A percentile compares a stretch with the other conserved stretches of the same genome.
phyloP scores from a whole-genome alignment of 1,140 invertebrate species.

The Lasioglossum albipes region DNA sequence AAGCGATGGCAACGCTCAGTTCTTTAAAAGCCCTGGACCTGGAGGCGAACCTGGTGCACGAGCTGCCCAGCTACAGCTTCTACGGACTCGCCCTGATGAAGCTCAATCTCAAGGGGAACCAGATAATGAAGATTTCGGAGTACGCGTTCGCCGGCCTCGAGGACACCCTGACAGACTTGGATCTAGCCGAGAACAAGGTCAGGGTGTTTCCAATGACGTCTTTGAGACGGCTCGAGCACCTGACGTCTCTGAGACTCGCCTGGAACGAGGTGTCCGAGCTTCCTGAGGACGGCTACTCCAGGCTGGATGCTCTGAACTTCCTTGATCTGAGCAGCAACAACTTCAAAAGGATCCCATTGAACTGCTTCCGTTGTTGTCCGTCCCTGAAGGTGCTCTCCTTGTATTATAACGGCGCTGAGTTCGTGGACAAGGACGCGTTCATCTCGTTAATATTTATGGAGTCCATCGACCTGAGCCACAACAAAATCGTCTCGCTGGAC shows the following conservation, averaged over 20 bases:
- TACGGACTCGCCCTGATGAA: constrained; percentile 90
- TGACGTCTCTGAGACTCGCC: constrained; percentile 87
- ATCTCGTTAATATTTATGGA: constrained; percentile 86
- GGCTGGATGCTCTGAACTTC: constrained; percentile 86
- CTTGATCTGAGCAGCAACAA: constrained; percentile 93
- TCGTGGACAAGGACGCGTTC: constrained; percentile 89
- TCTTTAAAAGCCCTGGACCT: constrained; percentile 89
- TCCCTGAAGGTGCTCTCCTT: constrained; percentile 89
- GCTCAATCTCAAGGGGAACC: constrained; percentile 91
- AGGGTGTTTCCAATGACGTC: constrained; percentile 89
- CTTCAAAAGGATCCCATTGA: constrained; percentile 87
- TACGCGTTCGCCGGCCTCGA: constrained; percentile 92
- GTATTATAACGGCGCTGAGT: constrained; percentile 90
- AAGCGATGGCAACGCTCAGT: constrained; percentile 87
- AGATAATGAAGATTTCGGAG: constrained; percentile 88
- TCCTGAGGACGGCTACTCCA: constrained; percentile 85
- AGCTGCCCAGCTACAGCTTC: constrained; percentile 91
- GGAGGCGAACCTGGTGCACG: constrained; percentile 90
- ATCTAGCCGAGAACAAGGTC: constrained; percentile 92
- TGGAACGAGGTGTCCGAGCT: constrained; percentile 90
- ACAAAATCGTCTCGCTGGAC: constrained; percentile 89
- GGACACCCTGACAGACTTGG: constrained; percentile 88
- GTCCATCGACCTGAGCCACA: constrained; percentile 92
- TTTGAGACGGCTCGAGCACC: constrained; percentile 86
- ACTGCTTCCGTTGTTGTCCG: constrained; percentile 90